Base-by-base conservation (phyloP, 2,113 vertebrate species). In the Chitala chitala region DNA sequence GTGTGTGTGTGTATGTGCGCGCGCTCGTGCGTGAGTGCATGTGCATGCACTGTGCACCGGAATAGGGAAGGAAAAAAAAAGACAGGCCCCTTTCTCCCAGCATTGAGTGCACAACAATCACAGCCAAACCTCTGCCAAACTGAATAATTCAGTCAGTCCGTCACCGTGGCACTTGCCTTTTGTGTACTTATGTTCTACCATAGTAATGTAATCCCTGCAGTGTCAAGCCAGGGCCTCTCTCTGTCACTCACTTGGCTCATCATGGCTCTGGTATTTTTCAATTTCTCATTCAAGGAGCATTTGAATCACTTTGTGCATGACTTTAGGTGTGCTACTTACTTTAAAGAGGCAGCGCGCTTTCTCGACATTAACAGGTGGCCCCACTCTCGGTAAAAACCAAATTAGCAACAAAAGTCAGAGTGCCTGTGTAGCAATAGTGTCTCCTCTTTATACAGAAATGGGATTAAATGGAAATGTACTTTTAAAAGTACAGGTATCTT, bases 101-200 rank as follows among this genome's bases (percentile, higher is more conserved):
- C 63, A 38, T 7, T 42, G 20, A 8, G 40, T n/a, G 36, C 63
- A 15, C 63, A 65, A 65, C 63, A 65, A 65, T 65, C 86, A 85
- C 86, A 88, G 89, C 87, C 58, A 84, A 90, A 83, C 89, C 86
- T 81, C 83, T 87, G 89, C 80, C 88, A 83, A 86, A 84, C 84
- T 89, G 88, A 91, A 92, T 93, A 90, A 93, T 91, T 94, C 86
- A 93, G 90, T 83, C 84, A 51, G 80, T 71, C 84, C 80, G 80
- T 82, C 85, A 80, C 83, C 58, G 77, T 75, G 81, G 79, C 79
- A 77, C 79, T 84, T 78, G 86, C 87, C 90, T 86, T 89, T 86
- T 87, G 82, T 87, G 82, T 86, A 86, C 79, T 83, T 40, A 72
- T 82, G 85, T 87, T 86, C 26, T 51, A 70, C 66, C 42, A 50